Evolutionary conservation across 2,113 vertebrate genomes (phyloP).

Genomic region (Caracal caracal): DNA sequence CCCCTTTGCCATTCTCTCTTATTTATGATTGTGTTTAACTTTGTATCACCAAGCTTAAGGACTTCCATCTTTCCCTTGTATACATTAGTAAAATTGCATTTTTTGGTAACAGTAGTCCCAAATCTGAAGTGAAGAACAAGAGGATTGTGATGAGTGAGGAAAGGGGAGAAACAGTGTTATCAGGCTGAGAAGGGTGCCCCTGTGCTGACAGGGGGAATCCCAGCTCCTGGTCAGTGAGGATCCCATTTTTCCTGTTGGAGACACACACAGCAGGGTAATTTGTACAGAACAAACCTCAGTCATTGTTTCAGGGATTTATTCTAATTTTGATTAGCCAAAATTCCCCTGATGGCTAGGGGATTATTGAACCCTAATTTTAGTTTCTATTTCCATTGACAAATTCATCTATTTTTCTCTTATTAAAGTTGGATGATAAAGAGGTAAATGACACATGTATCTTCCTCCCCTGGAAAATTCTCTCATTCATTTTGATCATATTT

Average conservation of each 20-base stretch:
- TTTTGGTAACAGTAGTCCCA: not conserved
- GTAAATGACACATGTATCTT: not conserved
- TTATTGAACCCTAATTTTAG: not conserved
- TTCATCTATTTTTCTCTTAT: not conserved
- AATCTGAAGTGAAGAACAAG: not conserved
- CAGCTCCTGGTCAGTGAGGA: not conserved
- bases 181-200: too few species aligned
- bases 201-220: not conserved
- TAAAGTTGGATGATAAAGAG: not conserved
- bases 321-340: not conserved
- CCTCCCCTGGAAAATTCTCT: not conserved
- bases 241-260: not conserved
- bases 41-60: not conserved
- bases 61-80: not conserved
- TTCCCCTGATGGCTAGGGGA: not conserved
- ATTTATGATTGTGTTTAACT: not conserved
- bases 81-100: not conserved
- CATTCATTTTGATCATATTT: not conserved
- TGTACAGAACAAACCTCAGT: not conserved
- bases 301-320: not conserved
- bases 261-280: not conserved
- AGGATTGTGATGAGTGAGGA: not conserved
- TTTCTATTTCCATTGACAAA: not conserved
- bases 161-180: not conserved
- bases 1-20: not conserved